Base-by-base conservation (phyloP, 2,888 invertebrate species). In the Hartigia nigra region DNA sequence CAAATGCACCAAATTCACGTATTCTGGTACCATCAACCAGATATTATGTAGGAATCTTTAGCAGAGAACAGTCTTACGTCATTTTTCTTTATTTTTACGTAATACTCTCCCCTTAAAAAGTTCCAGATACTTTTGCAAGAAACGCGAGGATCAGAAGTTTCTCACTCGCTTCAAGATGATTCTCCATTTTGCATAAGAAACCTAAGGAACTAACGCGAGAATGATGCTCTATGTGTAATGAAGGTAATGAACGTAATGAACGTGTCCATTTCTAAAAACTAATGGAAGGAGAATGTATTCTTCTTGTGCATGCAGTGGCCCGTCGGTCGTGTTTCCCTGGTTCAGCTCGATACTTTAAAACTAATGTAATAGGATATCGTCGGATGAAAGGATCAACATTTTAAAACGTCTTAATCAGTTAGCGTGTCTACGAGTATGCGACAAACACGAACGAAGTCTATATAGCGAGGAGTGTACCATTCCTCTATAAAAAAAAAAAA, bases 181-280 rank as follows among this genome's bases (percentile, higher is more conserved):
- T 55, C 55, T 55, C 2, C 55, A 23, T 55, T 55, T 23, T 23
- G 23, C 23, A 55, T 23, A 23, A 55, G 9, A 55, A 76, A 84
- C 83, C 84, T 86, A 86, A 83, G 81, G 81, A 86, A 88, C 88
- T 89, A 88, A 86, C 81, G 84, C 88, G 89, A 87, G 80, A 86
- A 89, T 88, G 89, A 89, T 83, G 88, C 82, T 88, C 88, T 89
- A 90, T 87, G 88, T 89, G 88, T 89, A 55, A 55, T 55, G 1
- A 55, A 23, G 9, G 9, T 23, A 9, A 23, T 0, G 55, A 55
- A 55, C 23, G 23, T 23, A 23, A 55, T 2, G 55, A 23, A 9
- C 9, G 55, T 23, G 55, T 5, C 9, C 55, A 2, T 55, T 9
- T 23, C 23, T 23, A 23, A 9, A 23, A 23, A 9, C 9, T 55